A percentile compares a stretch with the other conserved stretches of the same genome.
Conservation (phyloP, 35 echinoderm and acorn worm genomes). For the Antedon bifida region DNA sequence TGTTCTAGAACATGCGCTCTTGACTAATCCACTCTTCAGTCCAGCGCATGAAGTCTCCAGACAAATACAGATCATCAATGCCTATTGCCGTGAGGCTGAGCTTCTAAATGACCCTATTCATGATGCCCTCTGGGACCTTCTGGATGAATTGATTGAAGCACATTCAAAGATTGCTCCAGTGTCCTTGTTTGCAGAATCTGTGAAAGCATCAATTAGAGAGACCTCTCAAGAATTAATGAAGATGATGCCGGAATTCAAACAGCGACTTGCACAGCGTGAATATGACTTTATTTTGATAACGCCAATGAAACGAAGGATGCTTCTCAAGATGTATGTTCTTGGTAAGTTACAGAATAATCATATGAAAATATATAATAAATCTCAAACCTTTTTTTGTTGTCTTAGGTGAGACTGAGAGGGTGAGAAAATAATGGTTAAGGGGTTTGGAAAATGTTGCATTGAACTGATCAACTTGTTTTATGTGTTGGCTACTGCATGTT, state of each 20-base stretch:
- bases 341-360: conserved; percentile 47
- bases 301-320: conserved; percentile 69
- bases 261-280: conserved; percentile 80
- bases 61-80: conserved; percentile 97
- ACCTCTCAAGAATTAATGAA: conserved; percentile 77
- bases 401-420: too few species aligned
- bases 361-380: too few species aligned
- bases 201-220: conserved; percentile 69
- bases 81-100: conserved; percentile 92
- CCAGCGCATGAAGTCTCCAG: conserved; percentile 75
- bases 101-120: conserved; percentile 69
- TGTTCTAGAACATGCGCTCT: conserved; percentile 68
- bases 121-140: conserved; percentile 88
- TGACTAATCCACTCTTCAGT: conserved; percentile 70
- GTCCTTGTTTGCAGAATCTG: conserved; percentile 74
- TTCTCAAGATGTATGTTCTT: conserved; percentile 88
- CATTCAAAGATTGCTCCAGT: conserved; percentile 56
- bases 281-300: conserved; percentile 94
- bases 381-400: too few species aligned
- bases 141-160: conserved; percentile 91
- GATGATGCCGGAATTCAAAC: conserved; percentile 77
- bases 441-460: too few species aligned
- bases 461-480: too few species aligned
- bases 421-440: too few species aligned
- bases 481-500: too few species aligned